Base-by-base conservation (phyloP, 2,888 invertebrate species). In the Lottia gigantea region DNA sequence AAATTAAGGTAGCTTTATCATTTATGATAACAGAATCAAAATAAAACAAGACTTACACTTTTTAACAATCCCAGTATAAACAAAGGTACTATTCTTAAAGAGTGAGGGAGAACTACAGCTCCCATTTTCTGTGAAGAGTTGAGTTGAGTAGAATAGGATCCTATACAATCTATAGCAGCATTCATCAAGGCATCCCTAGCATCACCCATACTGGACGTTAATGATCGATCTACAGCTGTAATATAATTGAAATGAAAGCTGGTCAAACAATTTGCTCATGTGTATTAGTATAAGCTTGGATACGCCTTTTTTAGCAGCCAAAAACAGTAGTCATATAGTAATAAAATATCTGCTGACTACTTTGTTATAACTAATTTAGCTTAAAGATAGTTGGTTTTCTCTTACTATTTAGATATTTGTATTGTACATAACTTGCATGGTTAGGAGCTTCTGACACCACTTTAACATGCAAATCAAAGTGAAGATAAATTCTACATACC, bases 141-240 rank as follows among this genome's bases (percentile, higher is more conserved):
- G 79, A 92, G 90, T 2, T 91, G 89, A 71, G 92, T 84, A 85
- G 92, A 92, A 86, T 92, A 95, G 71, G 95, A 92, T 74, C 92
- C 92, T 66, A 96, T 89, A 76, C 95, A 93, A 91, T 99, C 99
- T 72, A 96, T 93, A 0, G 94, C 95, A 31, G 96, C 97, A 90
- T 97, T 98, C 80, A 97, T 94, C 70, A 99, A 92, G 15, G 98
- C 99, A 88, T 99, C 99, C 62, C 97, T 91, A 0, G 98, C 98
- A 89, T 99, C 98, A 11, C 93, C 91, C 86, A 98, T 90, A 66
- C 94, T 95, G 40, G 95, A 93, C 62, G 94, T 92, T 82, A 94
- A 91, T 75, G 95, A 95, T 63, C 97, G 92, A 89, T 99, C 98
- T 73, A 96, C 97, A 75, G 97, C 94, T 94, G 87, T 45, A 79